A percentile compares a stretch with the other conserved stretches of the same genome.
Conservation (phyloP, 30 jellyfish, hydroid and myxozoan species). For the Pelagia noctiluca region DNA sequence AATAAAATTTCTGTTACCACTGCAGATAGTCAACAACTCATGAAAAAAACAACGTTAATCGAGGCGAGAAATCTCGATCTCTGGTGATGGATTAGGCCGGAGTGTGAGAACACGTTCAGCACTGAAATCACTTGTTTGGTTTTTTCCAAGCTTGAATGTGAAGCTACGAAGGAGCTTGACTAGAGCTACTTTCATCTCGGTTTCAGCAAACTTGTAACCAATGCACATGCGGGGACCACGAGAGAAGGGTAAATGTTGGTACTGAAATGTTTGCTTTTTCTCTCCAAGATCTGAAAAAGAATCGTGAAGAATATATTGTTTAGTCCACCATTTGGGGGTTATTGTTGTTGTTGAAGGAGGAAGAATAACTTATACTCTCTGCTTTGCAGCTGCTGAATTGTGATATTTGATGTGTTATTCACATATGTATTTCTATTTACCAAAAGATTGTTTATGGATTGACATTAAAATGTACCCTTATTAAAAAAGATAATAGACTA, state of each 20-base stretch:
- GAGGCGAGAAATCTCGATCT: not conserved
- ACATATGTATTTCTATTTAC: not conserved
- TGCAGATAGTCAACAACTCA: no score
- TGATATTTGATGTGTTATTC: not conserved
- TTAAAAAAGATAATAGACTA: no score
- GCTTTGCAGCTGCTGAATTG: not conserved
- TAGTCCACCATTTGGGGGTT: not conserved
- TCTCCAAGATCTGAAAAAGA: no score
- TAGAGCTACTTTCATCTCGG: not conserved
- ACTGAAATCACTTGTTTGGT: not conserved
- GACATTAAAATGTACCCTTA: no score
- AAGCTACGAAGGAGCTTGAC: not conserved
- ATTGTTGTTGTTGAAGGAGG: not conserved
- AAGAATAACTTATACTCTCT: not conserved
- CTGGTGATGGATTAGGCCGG: not conserved
- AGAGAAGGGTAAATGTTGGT: not conserved
- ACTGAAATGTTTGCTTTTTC: no score
- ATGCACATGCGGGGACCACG: constrained; percentile 7
- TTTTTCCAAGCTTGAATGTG: not conserved
- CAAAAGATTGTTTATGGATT: no score
- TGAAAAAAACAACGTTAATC: no score
- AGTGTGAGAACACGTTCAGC: not conserved
- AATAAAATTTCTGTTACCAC: no score
- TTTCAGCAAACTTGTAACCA: not conserved
- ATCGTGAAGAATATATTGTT: no score